Evolutionary conservation across 2,888 invertebrate genomes (phyloP), one percentile per base, ranked within the genome.

Genomic region (Galerucella calmariensis): DNA sequence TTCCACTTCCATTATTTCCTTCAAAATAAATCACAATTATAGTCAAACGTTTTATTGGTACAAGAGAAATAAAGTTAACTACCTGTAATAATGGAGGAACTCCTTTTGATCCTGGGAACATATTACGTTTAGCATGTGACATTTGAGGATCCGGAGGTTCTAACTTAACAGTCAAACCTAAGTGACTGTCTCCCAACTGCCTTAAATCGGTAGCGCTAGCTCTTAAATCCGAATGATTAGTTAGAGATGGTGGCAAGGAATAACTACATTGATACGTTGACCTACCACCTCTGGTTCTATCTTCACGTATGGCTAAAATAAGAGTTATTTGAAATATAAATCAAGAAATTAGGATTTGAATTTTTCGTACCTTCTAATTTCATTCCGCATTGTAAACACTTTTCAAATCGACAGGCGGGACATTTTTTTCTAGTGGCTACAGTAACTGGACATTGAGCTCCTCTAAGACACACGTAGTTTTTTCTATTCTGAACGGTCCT

Each of bases 401-500:
- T 97, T 83, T 97, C 96, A 85, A 98, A 98, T 53, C 98, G 91
- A 85, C 98, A 98, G 2, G 98, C 97, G 0, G 98, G 98, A 84
- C 98, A 98, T 87, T 98, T 98, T 86, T 98, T 98, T 75, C 98
- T 90, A 3, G 97, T 98, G 1, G 95, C 94, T 56, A 97, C 95
- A 10, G 96, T 96, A 12, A 98, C 96, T 35, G 95, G 95, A 88
- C 98, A 98, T 81, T 93, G 93, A 0, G 96, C 96, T 1, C 97
- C 97, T 41, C 97, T 90, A 66, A 95, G 90, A 86, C 98, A 98
- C 84, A 97, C 95, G 88, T 98, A 98, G 87, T 97, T 96, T 89
- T 98, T 98, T 81, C 97, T 92, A 87, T 98, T 98, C 89, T 98
- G 98, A n/a, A 98, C 98, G 24, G 98, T 98, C 76, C 98, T 91